Evolutionary conservation across 2,888 invertebrate species (phyloP).

Genomic region (Eurois occulta): DNA sequence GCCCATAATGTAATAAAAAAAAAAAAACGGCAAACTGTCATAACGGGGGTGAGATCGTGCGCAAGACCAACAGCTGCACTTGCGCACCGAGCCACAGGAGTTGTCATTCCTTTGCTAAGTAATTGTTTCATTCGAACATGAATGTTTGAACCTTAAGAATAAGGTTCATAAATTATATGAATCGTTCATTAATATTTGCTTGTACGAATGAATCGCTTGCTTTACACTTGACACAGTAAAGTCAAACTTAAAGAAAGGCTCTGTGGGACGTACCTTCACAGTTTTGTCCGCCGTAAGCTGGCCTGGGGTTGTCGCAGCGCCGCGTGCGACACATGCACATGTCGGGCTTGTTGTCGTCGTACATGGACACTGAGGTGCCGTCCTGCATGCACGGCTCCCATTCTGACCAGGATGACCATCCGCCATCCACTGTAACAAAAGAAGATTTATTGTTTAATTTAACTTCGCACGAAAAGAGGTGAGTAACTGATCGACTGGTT

Average conservation of each 20-base stretch:
- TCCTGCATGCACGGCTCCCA: conserved; percentile 95
- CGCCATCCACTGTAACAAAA: conserved; percentile 92
- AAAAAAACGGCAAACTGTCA: too few relatives aligned
- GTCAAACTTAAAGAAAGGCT: not conserved
- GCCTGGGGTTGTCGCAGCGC: conserved; percentile 95
- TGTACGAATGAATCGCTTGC: too few relatives aligned
- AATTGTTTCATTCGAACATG: not conserved
- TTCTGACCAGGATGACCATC: conserved; percentile 96
- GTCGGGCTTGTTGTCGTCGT: conserved; percentile 90
- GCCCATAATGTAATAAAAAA: too few relatives aligned
- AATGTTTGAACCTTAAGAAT: not conserved
- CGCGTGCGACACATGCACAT: conserved; percentile 95
- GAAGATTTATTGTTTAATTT: not conserved
- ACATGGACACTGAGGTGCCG: conserved; percentile 82
- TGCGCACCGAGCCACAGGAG: too few relatives aligned
- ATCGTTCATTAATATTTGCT: not conserved
- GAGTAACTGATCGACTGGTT: too few relatives aligned
- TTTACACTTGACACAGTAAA: too few relatives aligned
- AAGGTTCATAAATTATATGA: too few relatives aligned
- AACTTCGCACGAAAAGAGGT: not conserved
- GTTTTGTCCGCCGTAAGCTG: conserved; percentile 93
- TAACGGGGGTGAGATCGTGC: too few relatives aligned
- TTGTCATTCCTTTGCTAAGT: not conserved
- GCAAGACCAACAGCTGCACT: not conserved
- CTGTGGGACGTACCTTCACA: conserved; percentile 90